Base-by-base conservation (phyloP, 1,140 invertebrate species). In the Cheumatopsyche charites region DNA sequence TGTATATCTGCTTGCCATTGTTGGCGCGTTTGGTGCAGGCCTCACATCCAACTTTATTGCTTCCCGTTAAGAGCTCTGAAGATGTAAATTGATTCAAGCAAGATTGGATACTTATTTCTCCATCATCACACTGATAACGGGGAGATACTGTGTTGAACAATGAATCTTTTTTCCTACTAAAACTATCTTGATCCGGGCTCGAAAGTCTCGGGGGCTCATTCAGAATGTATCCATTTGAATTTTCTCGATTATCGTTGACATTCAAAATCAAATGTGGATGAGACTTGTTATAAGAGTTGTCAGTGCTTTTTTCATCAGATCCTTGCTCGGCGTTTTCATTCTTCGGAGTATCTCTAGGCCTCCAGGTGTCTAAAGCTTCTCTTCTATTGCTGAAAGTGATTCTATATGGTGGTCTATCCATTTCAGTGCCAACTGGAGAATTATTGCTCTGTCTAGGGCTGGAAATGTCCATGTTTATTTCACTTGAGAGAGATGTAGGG, bases 11-110 rank as follows among this genome's bases (percentile, higher is more conserved):
- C 79, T 94, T 92, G 36, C 87, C 88, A 19, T 86, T 84, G 73
- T 89, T 90, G 58, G 86, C 81, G n/a, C 87, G 81, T 73, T 90
- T 89, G 5, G 94, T 97, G 80, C 97, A 98, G 49, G 88, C 88
- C 75, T 96, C 92, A 81, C 97, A 98, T 29, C 91, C 89, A 75
- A 98, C 95, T 84, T 95, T 96, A 82, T 98, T 98, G 77, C 89
- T 92, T 11, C 93, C 95, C 1, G 89, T 92, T 82, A 98, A 88
- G 2, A 96, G 81, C 81, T 98, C 96, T 17, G 91, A 86, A 0
- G 90, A 88, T 0, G 95, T 98, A 80, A 98, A 98, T 82, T 96
- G 93, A 77, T 92, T 92, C 4, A 98, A 87, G 79, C 94, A 97
- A 0, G 93, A 95, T 77, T 92, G 88, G 13, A 94, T 86, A 1